Conservation (phyloP, 2,797 vertebrate genomes). For the Nasua narica region DNA sequence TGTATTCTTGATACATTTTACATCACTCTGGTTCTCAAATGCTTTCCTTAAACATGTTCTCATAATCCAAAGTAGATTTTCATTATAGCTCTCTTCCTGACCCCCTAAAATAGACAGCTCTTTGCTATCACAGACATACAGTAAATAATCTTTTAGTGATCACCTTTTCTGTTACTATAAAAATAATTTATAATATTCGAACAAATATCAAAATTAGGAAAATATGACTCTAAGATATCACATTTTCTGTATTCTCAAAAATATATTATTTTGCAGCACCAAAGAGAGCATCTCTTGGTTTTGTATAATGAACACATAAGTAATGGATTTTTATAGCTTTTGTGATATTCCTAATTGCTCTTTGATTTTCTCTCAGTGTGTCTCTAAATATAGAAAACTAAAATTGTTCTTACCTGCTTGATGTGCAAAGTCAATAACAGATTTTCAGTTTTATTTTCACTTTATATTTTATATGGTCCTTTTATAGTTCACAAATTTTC, state of each 20-base stretch:
- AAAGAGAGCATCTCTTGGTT: constrained; percentile 1
- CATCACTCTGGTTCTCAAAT: neutral
- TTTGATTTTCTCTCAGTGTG: constrained; percentile 2
- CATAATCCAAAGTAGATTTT: neutral
- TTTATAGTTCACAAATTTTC: constrained; percentile 39
- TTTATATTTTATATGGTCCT: constrained; percentile 3
- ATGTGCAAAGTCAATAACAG: neutral
- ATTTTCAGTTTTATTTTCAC: neutral
- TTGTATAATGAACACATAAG: neutral
- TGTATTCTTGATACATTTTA: neutral
- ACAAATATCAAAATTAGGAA: neutral
- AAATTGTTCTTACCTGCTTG: constrained; percentile 3
- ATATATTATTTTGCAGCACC: neutral
- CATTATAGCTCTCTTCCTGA: neutral
- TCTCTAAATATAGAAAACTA: constrained; percentile 35
- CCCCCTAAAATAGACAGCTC: neutral
- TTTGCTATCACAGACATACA: neutral
- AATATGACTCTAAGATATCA: neutral
- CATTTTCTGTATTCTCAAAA: neutral
- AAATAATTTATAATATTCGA: neutral
- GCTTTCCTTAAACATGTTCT: neutral
- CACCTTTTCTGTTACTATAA: neutral
- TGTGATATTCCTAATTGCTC: constrained; percentile 33
- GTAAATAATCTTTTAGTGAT: neutral
- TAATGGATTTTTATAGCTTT: constrained; percentile 36